phyloP scores from a whole-genome alignment of 1,140 invertebrate genomes.

The Monomorium pharaonis region DNA sequence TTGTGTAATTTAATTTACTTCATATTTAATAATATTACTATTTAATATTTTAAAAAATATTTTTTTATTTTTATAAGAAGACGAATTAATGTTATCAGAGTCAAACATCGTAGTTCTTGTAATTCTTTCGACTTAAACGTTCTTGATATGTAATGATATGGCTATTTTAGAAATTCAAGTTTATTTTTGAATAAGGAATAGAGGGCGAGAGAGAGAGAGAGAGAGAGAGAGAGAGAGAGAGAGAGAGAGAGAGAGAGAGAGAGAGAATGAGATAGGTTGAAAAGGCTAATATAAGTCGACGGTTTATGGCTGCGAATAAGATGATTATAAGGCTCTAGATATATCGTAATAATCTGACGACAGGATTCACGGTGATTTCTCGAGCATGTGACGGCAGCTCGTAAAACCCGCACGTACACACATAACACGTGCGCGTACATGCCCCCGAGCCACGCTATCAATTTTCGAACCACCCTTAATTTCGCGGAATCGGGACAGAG shows the following conservation, averaged over 20 bases:
- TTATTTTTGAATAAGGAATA: neutral
- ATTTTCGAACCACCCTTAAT: conserved; percentile 77
- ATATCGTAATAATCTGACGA: conserved; percentile 40
- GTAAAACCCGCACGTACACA: conserved; percentile 22
- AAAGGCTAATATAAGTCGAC: neutral
- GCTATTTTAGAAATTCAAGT: neutral
- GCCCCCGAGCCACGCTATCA: conserved; percentile 57
- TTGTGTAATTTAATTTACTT: neutral
- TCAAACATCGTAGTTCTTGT: neutral
- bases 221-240: neutral
- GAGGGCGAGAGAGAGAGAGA: neutral
- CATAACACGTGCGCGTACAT: neutral
- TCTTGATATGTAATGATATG: neutral
- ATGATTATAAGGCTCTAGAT: conserved; percentile 36
- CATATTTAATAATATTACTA: neutral
- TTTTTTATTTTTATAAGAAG: neutral
- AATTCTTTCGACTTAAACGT: neutral
- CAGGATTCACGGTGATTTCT: conserved; percentile 47
- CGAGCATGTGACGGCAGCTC: conserved; percentile 25
- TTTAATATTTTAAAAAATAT: neutral
- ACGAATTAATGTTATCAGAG: neutral
- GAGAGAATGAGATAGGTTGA: neutral
- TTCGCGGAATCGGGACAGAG: conserved; percentile 73
- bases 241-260: neutral
- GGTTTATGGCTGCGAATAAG: neutral